These are phyloP conservation scores for Monopis laevigella DNA, from an alignment of 2,888 invertebrate genomes.

Conservation along the genomic window DNA sequence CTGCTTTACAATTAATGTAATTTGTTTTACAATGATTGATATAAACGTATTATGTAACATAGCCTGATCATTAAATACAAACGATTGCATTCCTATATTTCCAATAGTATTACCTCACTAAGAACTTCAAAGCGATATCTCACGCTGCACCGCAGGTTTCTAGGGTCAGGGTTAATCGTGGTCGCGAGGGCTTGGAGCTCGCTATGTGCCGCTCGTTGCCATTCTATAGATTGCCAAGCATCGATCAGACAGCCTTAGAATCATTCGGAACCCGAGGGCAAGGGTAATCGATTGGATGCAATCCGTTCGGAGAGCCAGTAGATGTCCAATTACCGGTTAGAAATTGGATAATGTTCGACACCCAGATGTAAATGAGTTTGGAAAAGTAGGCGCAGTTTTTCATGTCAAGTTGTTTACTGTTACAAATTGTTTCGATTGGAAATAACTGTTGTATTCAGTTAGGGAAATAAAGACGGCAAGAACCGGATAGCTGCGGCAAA, in stretches of 20 bases:
- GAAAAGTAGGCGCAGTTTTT: neutral
- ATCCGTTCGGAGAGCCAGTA: slow-evolving; percentile 7
- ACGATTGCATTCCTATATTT: too few relatives aligned
- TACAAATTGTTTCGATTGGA: too few relatives aligned
- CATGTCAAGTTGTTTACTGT: slow-evolving; percentile 3
- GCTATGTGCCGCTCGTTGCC: slow-evolving; percentile 10
- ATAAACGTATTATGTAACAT: too few relatives aligned
- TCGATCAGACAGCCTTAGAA: slow-evolving; percentile 9
- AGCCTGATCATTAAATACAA: too few relatives aligned
- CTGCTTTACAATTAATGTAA: too few relatives aligned
- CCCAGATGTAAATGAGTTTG: slow-evolving; percentile 8
- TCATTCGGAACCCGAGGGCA: slow-evolving; percentile 7
- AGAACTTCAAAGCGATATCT: slow-evolving; percentile 13
- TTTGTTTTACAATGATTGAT: too few relatives aligned
- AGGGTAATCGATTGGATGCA: slow-evolving; percentile 10
- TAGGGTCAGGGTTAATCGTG: slow-evolving; percentile 14
- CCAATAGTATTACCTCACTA: slow-evolving; percentile 10
- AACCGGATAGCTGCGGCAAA: too few relatives aligned
- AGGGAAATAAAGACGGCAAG: too few relatives aligned
- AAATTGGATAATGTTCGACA: slow-evolving; percentile 9
- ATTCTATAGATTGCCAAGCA: slow-evolving; percentile 10
- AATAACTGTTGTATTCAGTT: too few relatives aligned
- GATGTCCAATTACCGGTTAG: slow-evolving; percentile 11
- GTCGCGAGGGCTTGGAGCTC: slow-evolving; percentile 4
- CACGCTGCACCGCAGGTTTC: slow-evolving; percentile 12